phyloP scores from a whole-genome alignment of 2,113 vertebrate genomes.

The Podarcis muralis region DNA sequence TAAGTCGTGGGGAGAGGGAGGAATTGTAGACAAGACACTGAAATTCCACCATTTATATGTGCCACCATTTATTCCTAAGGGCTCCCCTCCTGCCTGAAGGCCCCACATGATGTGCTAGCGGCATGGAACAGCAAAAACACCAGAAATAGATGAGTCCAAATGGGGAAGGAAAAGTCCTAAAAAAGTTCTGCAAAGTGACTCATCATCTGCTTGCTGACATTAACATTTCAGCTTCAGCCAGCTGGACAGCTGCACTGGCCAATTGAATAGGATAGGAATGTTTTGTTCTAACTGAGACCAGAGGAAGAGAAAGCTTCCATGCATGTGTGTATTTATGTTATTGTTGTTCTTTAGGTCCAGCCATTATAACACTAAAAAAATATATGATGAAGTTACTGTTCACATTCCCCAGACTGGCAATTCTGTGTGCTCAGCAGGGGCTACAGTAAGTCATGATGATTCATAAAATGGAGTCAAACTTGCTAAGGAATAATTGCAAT shows the following conservation, averaged over 20 bases:
- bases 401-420: neutral
- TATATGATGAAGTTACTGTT: neutral
- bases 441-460: neutral
- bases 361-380: conserved; percentile 67
- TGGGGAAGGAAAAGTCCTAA: conserved; percentile 51
- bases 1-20: neutral
- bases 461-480: neutral
- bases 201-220: conserved; percentile 73
- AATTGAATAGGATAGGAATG: conserved; percentile 69
- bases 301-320: conserved; percentile 49
- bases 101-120: conserved; percentile 45
- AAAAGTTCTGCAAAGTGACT: conserved; percentile 69
- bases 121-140: conserved; percentile 25
- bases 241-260: conserved; percentile 75
- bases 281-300: conserved; percentile 70
- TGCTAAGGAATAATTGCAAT: neutral
- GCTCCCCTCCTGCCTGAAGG: conserved; percentile 49
- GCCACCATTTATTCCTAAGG: neutral
- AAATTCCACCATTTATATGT: neutral
- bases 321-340: conserved; percentile 52
- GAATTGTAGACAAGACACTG: neutral
- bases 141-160: conserved; percentile 40
- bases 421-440: neutral
- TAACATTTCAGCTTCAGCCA: conserved; percentile 68
- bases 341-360: conserved; percentile 70